Evolutionary conservation across 2,113 vertebrate genomes (phyloP).

Genomic region (Phodopus roborovskii): DNA sequence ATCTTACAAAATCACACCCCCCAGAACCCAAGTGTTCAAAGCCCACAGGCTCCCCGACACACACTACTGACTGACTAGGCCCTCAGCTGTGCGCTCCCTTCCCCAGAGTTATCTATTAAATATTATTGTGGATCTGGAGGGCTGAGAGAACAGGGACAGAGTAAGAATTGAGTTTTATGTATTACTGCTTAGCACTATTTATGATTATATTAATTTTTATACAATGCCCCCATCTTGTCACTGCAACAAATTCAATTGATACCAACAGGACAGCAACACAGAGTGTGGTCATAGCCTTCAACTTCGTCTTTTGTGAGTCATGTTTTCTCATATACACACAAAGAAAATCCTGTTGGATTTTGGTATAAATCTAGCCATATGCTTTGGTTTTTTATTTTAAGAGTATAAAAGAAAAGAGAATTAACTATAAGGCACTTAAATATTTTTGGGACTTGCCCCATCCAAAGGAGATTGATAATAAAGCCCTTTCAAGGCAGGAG

Average conservation of each 20-base stretch:
- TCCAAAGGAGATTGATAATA: slow-evolving; percentile 30
- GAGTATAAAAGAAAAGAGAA: slow-evolving; percentile 43
- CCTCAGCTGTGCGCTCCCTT: background rate
- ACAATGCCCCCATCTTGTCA: slow-evolving; percentile 34
- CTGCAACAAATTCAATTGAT: slow-evolving; percentile 23
- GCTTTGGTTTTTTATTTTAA: slow-evolving; percentile 50
- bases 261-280: slow-evolving; percentile 25
- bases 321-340: slow-evolving; percentile 55
- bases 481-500: background rate
- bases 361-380: slow-evolving; percentile 33
- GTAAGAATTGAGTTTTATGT: slow-evolving; percentile 31
- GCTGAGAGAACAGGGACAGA: background rate
- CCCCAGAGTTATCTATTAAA: background rate
- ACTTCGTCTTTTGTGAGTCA: background rate
- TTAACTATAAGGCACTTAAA: slow-evolving; percentile 17
- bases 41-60: fast-evolving
- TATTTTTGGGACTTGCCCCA: slow-evolving; percentile 15
- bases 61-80: background rate
- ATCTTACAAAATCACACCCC: background rate
- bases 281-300: background rate
- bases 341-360: slow-evolving; percentile 54
- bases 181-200: slow-evolving; percentile 53
- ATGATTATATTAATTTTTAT: slow-evolving; percentile 59
- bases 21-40: background rate
- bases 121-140: background rate